Conservation (phyloP, 2,113 vertebrate species). For the Kryptolebias marmoratus region DNA sequence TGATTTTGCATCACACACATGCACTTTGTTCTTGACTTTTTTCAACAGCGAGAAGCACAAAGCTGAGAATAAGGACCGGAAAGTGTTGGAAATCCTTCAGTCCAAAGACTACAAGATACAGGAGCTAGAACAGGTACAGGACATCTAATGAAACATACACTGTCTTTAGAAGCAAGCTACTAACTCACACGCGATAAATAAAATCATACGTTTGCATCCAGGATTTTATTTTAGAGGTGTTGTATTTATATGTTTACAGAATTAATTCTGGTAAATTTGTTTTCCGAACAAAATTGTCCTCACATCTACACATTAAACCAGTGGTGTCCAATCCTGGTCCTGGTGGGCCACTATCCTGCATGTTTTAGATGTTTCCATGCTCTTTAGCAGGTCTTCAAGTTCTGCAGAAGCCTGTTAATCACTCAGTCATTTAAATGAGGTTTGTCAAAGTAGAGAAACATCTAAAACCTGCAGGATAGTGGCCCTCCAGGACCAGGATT, state of each 20-base stretch:
- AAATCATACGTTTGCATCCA: not conserved
- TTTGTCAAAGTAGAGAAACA: too few species aligned
- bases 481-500: too few species aligned
- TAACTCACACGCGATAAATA: not conserved
- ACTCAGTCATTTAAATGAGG: too few species aligned
- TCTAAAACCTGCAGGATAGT: too few species aligned
- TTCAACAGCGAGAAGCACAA: slow-evolving; percentile 90
- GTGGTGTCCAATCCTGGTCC: too few species aligned
- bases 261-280: not conserved
- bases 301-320: not conserved
- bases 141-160: not conserved
- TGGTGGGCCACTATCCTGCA: too few species aligned
- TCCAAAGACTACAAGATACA: slow-evolving; percentile 89
- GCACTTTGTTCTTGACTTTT: slow-evolving; percentile 53
- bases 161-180: not conserved
- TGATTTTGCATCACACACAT: not conserved
- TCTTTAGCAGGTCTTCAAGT: too few species aligned
- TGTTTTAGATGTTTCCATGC: too few species aligned
- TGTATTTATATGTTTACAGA: not conserved
- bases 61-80: slow-evolving; percentile 92
- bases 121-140: slow-evolving; percentile 86
- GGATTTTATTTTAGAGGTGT: not conserved
- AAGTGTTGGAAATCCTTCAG: slow-evolving; percentile 92
- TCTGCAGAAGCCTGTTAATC: too few species aligned
- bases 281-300: not conserved